Conservation (phyloP, 2,888 invertebrate genomes). For the Trichogramma evanescens region DNA sequence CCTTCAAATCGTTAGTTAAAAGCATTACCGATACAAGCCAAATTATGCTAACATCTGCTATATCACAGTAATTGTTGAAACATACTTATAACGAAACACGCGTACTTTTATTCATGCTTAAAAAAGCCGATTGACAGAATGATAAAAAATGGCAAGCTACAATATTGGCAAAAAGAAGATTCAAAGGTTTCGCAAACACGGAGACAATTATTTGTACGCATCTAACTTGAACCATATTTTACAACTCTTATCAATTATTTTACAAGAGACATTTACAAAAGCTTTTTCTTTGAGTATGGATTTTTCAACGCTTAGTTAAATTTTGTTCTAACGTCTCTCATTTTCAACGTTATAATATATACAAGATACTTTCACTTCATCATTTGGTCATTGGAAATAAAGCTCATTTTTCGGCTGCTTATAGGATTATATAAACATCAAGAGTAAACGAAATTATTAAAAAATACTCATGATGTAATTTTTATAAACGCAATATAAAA, state of each 20-base stretch:
- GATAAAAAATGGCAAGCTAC: constrained; percentile 41
- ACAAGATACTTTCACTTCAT: no score
- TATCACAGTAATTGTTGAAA: constrained; percentile 48
- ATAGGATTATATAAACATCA: no score
- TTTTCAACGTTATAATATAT: no score
- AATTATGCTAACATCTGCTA: constrained; percentile 45
- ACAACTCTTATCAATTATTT: constrained; percentile 20
- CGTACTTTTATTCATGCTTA: constrained; percentile 32
- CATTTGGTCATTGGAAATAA: no score
- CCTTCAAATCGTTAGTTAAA: constrained; percentile 3
- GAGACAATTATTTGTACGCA: background rate
- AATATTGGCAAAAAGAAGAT: constrained; percentile 20
- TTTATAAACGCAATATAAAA: no score
- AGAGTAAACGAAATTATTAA: no score
- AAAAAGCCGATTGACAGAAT: constrained; percentile 35
- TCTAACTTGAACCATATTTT: constrained; percentile 9
- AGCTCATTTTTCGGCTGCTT: no score
- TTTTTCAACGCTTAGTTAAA: background rate
- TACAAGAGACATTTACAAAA: constrained; percentile 2
- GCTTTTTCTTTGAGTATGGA: constrained; percentile 2
- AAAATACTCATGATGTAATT: no score
- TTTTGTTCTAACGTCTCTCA: background rate
- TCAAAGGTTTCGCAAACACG: constrained; percentile 14
- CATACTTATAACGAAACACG: constrained; percentile 34
- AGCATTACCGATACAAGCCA: constrained; percentile 37